Evolutionary conservation across 2,797 vertebrate genomes (phyloP).

Genomic region (Brachymystax lenok): DNA sequence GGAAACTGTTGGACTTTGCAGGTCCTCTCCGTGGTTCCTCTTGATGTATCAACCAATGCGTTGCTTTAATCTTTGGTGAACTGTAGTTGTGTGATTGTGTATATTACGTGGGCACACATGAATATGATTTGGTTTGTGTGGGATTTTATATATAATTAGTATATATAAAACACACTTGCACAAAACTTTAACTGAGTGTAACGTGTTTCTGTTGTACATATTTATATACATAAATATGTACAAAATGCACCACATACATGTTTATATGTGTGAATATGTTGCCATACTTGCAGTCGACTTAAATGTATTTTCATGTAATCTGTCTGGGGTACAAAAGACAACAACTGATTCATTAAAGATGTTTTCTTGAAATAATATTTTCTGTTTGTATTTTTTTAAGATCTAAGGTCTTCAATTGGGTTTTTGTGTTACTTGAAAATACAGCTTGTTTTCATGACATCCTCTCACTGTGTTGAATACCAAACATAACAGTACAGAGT

Average conservation of each 20-base stretch:
- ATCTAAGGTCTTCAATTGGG: slow-evolving; percentile 22
- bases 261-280: slow-evolving; percentile 81
- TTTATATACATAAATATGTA: slow-evolving; percentile 64
- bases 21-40: slow-evolving; percentile 75
- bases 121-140: slow-evolving; percentile 65
- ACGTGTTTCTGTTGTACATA: slow-evolving; percentile 79
- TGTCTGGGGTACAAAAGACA: slow-evolving; percentile 76
- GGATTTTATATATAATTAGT: slow-evolving; percentile 77
- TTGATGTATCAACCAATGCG: slow-evolving; percentile 79
- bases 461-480: neutral
- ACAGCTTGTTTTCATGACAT: neutral
- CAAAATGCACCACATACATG: slow-evolving; percentile 76
- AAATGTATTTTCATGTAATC: slow-evolving; percentile 82
- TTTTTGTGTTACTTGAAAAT: neutral
- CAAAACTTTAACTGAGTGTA: slow-evolving; percentile 75
- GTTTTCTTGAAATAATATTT: slow-evolving; percentile 74
- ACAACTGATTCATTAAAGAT: slow-evolving; percentile 79
- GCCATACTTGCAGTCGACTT: slow-evolving; percentile 77
- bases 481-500: neutral
- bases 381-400: slow-evolving; percentile 43
- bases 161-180: slow-evolving; percentile 79
- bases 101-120: slow-evolving; percentile 71
- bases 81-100: slow-evolving; percentile 76
- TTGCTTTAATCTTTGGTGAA: slow-evolving; percentile 80
- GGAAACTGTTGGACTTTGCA: slow-evolving; percentile 72